Evolutionary conservation across 2,888 invertebrate genomes (phyloP).

Genomic region (Cryptophagus acutangulus): DNA sequence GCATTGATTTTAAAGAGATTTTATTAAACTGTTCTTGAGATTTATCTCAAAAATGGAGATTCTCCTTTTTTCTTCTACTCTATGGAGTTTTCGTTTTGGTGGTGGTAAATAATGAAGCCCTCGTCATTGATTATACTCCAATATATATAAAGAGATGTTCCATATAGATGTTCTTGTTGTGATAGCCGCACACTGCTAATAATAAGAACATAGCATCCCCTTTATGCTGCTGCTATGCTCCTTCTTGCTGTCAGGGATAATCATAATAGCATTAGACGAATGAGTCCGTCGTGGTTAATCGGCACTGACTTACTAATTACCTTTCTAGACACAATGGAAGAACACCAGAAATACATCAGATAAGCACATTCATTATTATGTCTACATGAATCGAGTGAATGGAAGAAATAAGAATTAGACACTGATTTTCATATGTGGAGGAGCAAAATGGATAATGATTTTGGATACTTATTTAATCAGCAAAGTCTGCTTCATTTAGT

Average conservation of each 20-base stretch:
- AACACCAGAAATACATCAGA: constrained; percentile 33
- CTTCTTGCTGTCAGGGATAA: constrained; percentile 46
- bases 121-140: constrained; percentile 5
- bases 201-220: not conserved
- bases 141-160: too few species aligned
- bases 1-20: too few species aligned
- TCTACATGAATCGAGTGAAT: too few species aligned
- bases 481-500: constrained; percentile 42
- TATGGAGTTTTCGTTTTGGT: too few species aligned
- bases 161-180: too few species aligned
- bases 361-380: too few species aligned
- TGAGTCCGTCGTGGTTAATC: constrained; percentile 49
- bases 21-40: too few species aligned
- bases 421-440: too few species aligned
- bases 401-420: too few species aligned
- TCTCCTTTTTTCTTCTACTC: too few species aligned
- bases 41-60: too few species aligned
- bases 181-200: not conserved
- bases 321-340: constrained; percentile 40
- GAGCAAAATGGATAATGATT: constrained; percentile 4
- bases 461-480: constrained; percentile 22
- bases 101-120: constrained; percentile 6
- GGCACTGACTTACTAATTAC: constrained; percentile 49
- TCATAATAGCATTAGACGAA: constrained; percentile 49
- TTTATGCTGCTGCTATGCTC: constrained; percentile 17